Evolutionary conservation across 1,140 invertebrate species (phyloP).

Genomic region (Bombus pascuorum): DNA sequence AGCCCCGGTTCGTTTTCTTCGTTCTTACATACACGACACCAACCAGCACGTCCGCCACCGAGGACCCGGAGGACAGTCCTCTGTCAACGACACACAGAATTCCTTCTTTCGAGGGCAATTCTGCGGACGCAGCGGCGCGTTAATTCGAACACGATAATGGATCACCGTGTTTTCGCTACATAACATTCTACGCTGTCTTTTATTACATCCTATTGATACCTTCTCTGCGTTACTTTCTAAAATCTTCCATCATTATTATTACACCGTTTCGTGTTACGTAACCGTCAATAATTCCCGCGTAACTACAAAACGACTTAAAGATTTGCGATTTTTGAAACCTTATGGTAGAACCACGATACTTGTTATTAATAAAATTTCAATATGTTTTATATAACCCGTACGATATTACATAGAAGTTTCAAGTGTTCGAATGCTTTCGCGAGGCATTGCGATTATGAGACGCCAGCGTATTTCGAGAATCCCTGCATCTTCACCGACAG

Average conservation of each 20-base stretch:
- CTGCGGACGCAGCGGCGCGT: conserved; percentile 23
- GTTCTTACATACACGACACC: conserved; percentile 50
- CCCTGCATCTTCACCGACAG: neutral
- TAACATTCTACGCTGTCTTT: neutral
- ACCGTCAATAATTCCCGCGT: too few relatives aligned
- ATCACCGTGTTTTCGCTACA: conserved; percentile 1
- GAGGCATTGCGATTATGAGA: neutral
- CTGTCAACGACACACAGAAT: conserved; percentile 1
- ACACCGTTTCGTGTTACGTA: neutral
- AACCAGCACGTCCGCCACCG: conserved; percentile 19
- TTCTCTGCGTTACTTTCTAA: neutral
- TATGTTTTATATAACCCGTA: neutral
- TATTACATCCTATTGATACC: neutral
- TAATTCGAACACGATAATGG: conserved; percentile 29
- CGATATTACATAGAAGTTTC: too few relatives aligned
- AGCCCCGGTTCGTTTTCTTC: conserved; percentile 53
- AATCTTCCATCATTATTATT: neutral
- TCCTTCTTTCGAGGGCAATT: conserved; percentile 32
- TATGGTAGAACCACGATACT: too few relatives aligned
- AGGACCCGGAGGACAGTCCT: neutral
- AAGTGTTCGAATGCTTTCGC: neutral
- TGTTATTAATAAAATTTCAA: too few relatives aligned
- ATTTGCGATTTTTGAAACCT: too few relatives aligned
- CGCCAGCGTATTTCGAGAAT: neutral
- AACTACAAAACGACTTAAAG: too few relatives aligned